A percentile compares a stretch with the other conserved stretches of the same genome.
Conservation (phyloP, 1,140 invertebrate species). For the Acyrthosiphon pisum region DNA sequence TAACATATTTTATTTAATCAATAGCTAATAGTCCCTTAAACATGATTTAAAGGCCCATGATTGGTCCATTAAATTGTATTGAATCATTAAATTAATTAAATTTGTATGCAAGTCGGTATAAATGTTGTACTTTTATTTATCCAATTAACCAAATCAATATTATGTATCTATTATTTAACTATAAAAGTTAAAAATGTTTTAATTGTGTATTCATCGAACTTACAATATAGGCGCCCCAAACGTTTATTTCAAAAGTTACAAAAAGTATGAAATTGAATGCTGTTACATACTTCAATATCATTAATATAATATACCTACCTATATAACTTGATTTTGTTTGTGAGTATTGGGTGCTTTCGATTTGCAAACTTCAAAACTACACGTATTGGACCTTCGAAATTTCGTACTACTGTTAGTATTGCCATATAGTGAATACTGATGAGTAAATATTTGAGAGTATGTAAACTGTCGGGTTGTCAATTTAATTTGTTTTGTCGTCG, state of each 20-base stretch:
- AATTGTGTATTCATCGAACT: not conserved
- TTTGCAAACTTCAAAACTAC: not conserved
- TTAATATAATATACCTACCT: not conserved
- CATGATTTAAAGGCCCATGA: too few species aligned
- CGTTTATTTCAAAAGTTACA: not conserved
- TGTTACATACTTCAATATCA: not conserved
- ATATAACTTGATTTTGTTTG: not conserved
- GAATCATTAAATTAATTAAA: too few species aligned
- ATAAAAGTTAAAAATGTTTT: not conserved
- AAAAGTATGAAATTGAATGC: not conserved
- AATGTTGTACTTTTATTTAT: not conserved
- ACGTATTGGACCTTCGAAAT: not conserved
- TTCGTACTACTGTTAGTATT: not conserved
- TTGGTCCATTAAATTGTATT: too few species aligned
- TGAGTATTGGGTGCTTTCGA: not conserved
- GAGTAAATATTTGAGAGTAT: slow-evolving; percentile 38
- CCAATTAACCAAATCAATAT: not conserved
- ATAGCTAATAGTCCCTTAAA: too few species aligned
- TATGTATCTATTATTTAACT: not conserved
- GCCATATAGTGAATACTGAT: not conserved
- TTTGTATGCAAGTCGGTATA: too few species aligned
- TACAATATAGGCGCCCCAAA: not conserved
- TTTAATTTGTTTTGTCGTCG: slow-evolving; percentile 15
- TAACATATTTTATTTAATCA: too few species aligned
- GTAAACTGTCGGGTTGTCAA: slow-evolving; percentile 24